Conservation (phyloP, 2,797 vertebrate species). For the Leptodactylus fallax region DNA sequence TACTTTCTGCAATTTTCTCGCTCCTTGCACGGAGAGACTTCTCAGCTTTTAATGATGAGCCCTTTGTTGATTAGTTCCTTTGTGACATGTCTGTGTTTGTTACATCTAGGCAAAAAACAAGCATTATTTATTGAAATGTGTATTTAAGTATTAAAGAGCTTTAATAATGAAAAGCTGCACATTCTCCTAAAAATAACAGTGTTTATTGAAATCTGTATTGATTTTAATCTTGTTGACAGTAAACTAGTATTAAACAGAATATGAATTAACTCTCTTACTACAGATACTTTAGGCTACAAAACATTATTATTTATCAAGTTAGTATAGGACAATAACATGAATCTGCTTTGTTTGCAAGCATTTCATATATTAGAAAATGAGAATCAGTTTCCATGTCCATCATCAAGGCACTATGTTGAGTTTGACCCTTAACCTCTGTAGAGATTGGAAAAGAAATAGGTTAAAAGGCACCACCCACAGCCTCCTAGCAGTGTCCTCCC, state of each 20-base stretch:
- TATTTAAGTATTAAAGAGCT: constrained; percentile 18
- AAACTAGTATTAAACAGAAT: constrained; percentile 14
- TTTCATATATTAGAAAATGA: background rate
- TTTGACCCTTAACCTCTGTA: no score
- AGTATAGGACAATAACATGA: background rate
- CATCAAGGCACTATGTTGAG: no score
- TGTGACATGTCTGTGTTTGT: constrained; percentile 22
- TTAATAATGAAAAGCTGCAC: constrained; percentile 1
- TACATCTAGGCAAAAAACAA: background rate
- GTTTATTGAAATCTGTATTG: constrained; percentile 25
- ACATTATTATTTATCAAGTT: background rate
- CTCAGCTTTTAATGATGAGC: constrained; percentile 33
- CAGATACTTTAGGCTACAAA: background rate
- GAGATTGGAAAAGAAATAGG: no score
- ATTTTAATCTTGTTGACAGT: background rate
- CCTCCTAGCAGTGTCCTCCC: no score
- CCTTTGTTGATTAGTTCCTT: constrained; percentile 25
- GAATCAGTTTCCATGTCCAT: no score
- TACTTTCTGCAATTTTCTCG: constrained; percentile 18
- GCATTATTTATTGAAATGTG: constrained; percentile 28
- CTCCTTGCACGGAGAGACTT: constrained; percentile 10
- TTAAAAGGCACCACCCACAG: no score
- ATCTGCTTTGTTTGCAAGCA: background rate
- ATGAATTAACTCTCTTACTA: background rate
- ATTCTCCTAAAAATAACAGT: background rate